These are phyloP conservation scores for Sylvilagus floridanus DNA, from an alignment of 2,797 vertebrate species.

Conservation along the genomic window DNA sequence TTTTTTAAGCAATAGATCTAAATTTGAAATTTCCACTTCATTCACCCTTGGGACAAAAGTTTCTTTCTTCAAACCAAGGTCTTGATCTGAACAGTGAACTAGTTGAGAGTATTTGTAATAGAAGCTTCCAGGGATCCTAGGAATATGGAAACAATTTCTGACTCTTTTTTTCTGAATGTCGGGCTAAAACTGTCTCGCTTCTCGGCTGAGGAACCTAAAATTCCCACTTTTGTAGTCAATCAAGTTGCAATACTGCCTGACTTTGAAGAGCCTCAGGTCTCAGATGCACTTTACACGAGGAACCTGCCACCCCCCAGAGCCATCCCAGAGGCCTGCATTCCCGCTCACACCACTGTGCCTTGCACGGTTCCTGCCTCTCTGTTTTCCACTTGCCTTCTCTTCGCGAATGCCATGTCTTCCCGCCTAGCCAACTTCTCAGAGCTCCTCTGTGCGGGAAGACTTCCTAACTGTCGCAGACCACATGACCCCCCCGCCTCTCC, in stretches of 20 bases:
- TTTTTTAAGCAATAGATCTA: background rate
- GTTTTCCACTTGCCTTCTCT: background rate
- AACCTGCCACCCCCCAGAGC: rapidly evolving
- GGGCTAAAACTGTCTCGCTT: background rate
- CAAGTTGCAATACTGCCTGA: background rate
- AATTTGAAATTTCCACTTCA: background rate
- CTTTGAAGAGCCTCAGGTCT: background rate
- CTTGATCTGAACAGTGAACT: background rate
- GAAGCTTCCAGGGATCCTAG: background rate
- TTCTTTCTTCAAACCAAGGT: conserved; percentile 14
- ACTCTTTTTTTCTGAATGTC: background rate
- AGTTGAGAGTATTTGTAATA: background rate
- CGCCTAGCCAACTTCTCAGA: background rate
- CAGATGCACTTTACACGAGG: background rate
- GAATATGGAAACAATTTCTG: background rate
- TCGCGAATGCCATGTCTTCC: background rate
- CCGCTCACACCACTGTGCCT: rapidly evolving
- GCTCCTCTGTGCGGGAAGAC: background rate
- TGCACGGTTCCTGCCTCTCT: no score
- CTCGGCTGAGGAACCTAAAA: background rate
- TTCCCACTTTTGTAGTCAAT: rapidly evolving
- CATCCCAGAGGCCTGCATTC: background rate
- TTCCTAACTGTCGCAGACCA: background rate
- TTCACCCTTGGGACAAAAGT: background rate
- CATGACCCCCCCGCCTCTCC: background rate